Conservation (phyloP, 2,797 vertebrate species). For the Adelosebastes latens region DNA sequence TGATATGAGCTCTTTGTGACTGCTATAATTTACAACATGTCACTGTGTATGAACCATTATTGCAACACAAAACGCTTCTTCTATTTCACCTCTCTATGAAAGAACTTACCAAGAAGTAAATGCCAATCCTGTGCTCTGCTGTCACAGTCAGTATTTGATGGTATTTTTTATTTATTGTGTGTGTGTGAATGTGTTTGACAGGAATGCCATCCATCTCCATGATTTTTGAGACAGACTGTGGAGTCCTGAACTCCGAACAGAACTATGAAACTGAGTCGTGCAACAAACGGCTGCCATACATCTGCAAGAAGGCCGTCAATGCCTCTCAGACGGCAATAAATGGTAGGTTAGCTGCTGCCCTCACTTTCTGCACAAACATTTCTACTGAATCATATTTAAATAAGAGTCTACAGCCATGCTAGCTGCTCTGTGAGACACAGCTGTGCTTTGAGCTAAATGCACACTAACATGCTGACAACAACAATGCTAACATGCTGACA, state of each 20-base stretch:
- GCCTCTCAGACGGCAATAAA: constrained; percentile 47
- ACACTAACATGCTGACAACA: not conserved
- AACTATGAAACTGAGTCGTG: constrained; percentile 85
- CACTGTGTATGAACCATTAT: not conserved
- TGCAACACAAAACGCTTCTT: not conserved
- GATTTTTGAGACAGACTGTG: constrained; percentile 85
- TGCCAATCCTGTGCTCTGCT: not conserved
- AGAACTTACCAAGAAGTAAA: not conserved
- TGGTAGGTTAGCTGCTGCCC: constrained; percentile 71
- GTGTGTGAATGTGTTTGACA: constrained; percentile 56
- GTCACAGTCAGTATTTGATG: not conserved
- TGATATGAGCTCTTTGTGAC: constrained; percentile 22
- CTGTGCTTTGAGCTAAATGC: not conserved
- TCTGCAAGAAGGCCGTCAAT: constrained; percentile 89
- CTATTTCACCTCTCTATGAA: not conserved
- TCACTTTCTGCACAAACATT: not conserved
- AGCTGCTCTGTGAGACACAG: not conserved
- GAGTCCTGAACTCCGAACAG: constrained; percentile 80
- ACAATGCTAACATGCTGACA: not conserved
- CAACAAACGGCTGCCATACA: constrained; percentile 85
- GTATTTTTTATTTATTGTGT: constrained; percentile 7
- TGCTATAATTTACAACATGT: constrained; percentile 3
- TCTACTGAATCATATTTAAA: not conserved
- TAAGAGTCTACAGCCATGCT: not conserved
- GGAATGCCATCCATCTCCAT: constrained; percentile 71